A percentile compares a stretch with the other conserved stretches of the same genome.
phyloP scores from a whole-genome alignment of 1,140 invertebrate genomes.

The Drosophila pandora region DNA sequence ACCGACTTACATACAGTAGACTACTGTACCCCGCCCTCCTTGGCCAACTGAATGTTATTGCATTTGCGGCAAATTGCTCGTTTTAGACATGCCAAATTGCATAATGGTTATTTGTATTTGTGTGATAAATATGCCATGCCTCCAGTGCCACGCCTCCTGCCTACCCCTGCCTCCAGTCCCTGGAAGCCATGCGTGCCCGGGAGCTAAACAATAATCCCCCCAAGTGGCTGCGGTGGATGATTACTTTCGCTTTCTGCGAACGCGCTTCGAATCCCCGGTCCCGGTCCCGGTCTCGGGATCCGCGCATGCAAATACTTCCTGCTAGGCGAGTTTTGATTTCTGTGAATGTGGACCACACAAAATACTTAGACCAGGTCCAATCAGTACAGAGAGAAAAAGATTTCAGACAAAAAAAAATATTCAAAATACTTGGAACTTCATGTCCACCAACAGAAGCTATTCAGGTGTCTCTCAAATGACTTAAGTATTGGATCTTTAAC shows the following conservation, averaged over 20 bases:
- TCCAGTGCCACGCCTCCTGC: conserved; percentile 22
- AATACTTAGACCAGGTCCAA: conserved; percentile 22
- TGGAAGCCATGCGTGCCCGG: conserved; percentile 43
- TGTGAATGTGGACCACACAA: conserved; percentile 59
- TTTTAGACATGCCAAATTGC: conserved; percentile 52
- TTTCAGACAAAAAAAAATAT: background rate
- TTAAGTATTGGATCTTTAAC: background rate
- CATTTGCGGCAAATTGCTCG: conserved; percentile 50
- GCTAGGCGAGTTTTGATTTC: conserved; percentile 67
- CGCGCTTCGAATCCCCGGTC: conserved; percentile 23
- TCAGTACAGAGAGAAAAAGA: conserved; percentile 5
- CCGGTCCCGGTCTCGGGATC: conserved; percentile 5
- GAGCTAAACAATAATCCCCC: conserved; percentile 48
- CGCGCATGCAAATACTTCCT: conserved; percentile 76
- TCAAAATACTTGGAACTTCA: background rate
- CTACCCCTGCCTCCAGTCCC: background rate
- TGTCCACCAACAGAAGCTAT: no score
- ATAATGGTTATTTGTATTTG: conserved; percentile 53
- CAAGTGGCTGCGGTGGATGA: conserved; percentile 42
- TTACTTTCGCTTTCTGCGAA: conserved; percentile 74
- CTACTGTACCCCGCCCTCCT: background rate
- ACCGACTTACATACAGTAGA: background rate
- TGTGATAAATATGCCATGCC: conserved; percentile 50
- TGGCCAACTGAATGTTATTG: conserved; percentile 24
- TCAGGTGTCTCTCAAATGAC: no score